phyloP scores from a whole-genome alignment of 2,888 invertebrate species.

The Masnerella sp. region DNA sequence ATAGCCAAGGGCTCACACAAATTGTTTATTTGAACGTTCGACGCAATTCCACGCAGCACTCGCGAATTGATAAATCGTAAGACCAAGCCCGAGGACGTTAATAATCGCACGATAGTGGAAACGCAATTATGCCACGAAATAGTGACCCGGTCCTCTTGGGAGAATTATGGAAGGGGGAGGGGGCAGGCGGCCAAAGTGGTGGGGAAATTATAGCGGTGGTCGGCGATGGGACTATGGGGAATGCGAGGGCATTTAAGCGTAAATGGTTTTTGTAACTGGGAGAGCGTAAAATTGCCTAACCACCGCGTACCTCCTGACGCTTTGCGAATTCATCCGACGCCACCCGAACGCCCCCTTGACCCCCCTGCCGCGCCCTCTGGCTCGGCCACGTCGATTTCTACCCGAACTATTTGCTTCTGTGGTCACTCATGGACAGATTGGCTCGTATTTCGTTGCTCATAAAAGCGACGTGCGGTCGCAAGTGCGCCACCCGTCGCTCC shows the following conservation, averaged over 20 bases:
- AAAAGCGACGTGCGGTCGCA: slow-evolving; percentile 66
- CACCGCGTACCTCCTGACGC: slow-evolving; percentile 71
- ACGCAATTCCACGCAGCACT: no score
- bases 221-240: slow-evolving; percentile 62
- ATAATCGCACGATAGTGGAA: slow-evolving; percentile 39
- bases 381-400: slow-evolving; percentile 67
- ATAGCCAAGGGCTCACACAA: no score
- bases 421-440: slow-evolving; percentile 73
- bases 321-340: slow-evolving; percentile 70
- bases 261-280: slow-evolving; percentile 77
- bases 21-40: slow-evolving; percentile 36
- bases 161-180: slow-evolving; percentile 41
- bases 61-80: slow-evolving; percentile 32
- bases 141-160: slow-evolving; percentile 36
- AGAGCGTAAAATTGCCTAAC: slow-evolving; percentile 77
- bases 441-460: slow-evolving; percentile 74
- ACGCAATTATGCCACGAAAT: slow-evolving; percentile 39
- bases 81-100: slow-evolving; percentile 11
- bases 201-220: slow-evolving; percentile 66
- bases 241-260: slow-evolving; percentile 75
- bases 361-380: slow-evolving; percentile 29
- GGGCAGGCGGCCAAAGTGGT: slow-evolving; percentile 58
- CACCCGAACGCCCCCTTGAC: slow-evolving; percentile 38
- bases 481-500: no score
- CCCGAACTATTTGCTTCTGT: slow-evolving; percentile 71